phyloP scores from a whole-genome alignment of 1,140 invertebrate genomes.

The Drosophila arizonae region DNA sequence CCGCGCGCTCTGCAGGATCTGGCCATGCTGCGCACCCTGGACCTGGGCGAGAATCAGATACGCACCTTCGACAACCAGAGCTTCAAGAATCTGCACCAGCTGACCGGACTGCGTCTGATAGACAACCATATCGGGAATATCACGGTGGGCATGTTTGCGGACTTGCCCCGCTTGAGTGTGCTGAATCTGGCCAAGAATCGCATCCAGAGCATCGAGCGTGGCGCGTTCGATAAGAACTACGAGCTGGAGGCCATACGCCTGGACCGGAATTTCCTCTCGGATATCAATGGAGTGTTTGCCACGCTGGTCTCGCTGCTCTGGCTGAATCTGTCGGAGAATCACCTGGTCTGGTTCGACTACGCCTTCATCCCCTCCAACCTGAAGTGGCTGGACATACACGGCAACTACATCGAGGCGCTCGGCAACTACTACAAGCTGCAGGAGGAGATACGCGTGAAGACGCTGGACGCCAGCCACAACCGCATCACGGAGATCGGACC shows the following conservation, averaged over 20 bases:
- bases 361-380: constrained; percentile 93
- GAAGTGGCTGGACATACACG: constrained; percentile 95
- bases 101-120: constrained; percentile 92
- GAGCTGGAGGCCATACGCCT: constrained; percentile 92
- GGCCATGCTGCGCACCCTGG: constrained; percentile 92
- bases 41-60: constrained; percentile 94
- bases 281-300: constrained; percentile 93
- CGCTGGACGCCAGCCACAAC: constrained; percentile 94
- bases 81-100: constrained; percentile 91
- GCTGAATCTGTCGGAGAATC: constrained; percentile 95
- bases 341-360: constrained; percentile 95
- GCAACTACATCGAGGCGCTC: constrained; percentile 92
- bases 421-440: constrained; percentile 93
- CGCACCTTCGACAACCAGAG: constrained; percentile 90
- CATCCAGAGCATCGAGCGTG: constrained; percentile 91
- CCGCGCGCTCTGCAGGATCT: constrained; percentile 92
- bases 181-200: constrained; percentile 94
- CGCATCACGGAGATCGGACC: constrained; percentile 90
- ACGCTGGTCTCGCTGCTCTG: constrained; percentile 91
- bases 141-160: constrained; percentile 92
- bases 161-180: constrained; percentile 91
- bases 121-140: constrained; percentile 94
- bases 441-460: constrained; percentile 90
- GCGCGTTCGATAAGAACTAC: constrained; percentile 90
- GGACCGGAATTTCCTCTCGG: constrained; percentile 93